Base-by-base conservation (phyloP, 2,888 invertebrate genomes). In the Drosophila seclusa region DNA sequence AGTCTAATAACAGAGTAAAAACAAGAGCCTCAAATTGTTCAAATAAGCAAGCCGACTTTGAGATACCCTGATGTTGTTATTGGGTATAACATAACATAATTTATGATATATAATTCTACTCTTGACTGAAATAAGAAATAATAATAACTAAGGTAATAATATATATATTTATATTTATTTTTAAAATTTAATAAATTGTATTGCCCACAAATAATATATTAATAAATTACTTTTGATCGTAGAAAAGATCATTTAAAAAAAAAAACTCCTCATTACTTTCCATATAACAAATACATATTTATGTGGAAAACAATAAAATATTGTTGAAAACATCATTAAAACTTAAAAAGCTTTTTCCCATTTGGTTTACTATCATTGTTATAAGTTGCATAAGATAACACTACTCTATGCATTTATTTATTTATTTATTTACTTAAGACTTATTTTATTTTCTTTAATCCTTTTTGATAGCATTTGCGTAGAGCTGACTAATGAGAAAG, bases 1-100 rank as follows among this genome's bases (percentile, higher is more conserved):
- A 76, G 88, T 83, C 88, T 83, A 83, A 88, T 87, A 82, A 80
- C 67, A 66, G 57, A 63, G 68, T 65, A 78, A 67, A 66, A 76
- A 68, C 73, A 73, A 64, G 62, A 67, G 67, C 52, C 27, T 58
- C 42, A 42, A 49, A 57, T 8, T 1, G 3, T 11, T 2, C 8
- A 18, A n/a, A n/a, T 11, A 21, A 31, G 1, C 4, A 40, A 24
- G 42, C 7, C 58, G 64, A 61, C 50, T 11, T 0, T 2, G 2
- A 2, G 4, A 69, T 74, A 60, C 76, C n/a, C 80, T 83, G 27
- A 24, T 4, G 1, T 8, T 16, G 13, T 2, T 16, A 16, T 45
- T 24, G 8, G 8, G 8, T 8, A 4, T 24, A 1, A 32, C 32
- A 24, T 16, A 16, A 24, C 16, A 36, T 38, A 24, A 31, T 34